Evolutionary conservation across 2,888 invertebrate species (phyloP).

Genomic region (Mimas tiliae): DNA sequence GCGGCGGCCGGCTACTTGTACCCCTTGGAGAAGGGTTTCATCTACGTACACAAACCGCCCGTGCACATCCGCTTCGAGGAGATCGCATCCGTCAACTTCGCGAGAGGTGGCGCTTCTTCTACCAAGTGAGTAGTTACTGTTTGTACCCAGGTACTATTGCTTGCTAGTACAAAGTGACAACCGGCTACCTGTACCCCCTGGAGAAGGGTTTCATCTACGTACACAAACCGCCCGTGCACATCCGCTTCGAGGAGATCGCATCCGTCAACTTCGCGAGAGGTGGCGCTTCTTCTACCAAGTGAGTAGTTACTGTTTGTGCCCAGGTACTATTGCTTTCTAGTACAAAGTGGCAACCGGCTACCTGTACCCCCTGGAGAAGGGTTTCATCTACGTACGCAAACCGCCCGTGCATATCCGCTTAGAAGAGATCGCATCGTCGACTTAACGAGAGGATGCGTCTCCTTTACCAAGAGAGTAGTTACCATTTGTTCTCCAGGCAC

Average conservation of each 20-base stretch:
- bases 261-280: constrained; percentile 98
- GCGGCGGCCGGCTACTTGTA: constrained; percentile 98
- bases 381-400: constrained; percentile 99
- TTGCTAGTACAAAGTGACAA: constrained; percentile 99
- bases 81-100: constrained; percentile 96
- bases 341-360: constrained; percentile 99
- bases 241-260: constrained; percentile 97
- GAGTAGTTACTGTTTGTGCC: constrained; percentile 36
- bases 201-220: constrained; percentile 99
- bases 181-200: constrained; percentile 98
- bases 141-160: constrained; percentile 90
- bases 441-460: constrained; percentile 96
- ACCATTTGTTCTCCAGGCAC: constrained; percentile 85
- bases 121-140: constrained; percentile 64
- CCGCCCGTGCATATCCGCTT: constrained; percentile 99
- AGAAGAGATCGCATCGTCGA: constrained; percentile 97
- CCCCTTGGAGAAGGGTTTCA: constrained; percentile 98
- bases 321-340: constrained; percentile 96
- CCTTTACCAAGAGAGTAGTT: constrained; percentile 71
- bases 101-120: constrained; percentile 92
- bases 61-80: constrained; percentile 99
- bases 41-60: constrained; percentile 99
- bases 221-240: constrained; percentile 99
- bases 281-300: constrained; percentile 88
- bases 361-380: constrained; percentile 98